These are phyloP conservation scores for Coptodon rendalli DNA, from an alignment of 2,113 vertebrate genomes.

Conservation along the genomic window DNA sequence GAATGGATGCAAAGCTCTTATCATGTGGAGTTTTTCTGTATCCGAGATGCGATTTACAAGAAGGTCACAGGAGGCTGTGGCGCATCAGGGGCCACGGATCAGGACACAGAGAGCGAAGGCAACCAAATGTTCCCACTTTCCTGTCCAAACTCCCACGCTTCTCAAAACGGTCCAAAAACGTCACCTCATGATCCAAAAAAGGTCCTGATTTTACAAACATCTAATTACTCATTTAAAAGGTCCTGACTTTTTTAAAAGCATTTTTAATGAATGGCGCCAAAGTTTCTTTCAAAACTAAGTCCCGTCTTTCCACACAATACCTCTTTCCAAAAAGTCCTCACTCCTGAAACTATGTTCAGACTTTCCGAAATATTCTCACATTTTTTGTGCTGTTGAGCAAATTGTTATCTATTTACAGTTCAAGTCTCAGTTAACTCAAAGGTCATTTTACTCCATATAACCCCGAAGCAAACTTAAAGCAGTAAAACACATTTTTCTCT, in stretches of 20 bases:
- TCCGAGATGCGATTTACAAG: conserved; percentile 9
- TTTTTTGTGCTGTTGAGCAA: not conserved
- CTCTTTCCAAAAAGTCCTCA: not conserved
- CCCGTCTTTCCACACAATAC: not conserved
- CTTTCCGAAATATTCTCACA: not conserved
- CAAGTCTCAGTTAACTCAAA: not conserved
- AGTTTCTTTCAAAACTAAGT: not conserved
- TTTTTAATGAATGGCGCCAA: no score
- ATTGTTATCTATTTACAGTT: not conserved
- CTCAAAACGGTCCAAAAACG: not conserved
- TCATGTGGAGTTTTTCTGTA: conserved; percentile 56
- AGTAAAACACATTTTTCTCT: not conserved
- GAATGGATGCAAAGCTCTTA: conserved; percentile 58
- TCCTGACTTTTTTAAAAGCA: not conserved
- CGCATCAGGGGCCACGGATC: conserved; percentile 12
- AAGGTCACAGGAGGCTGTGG: conserved; percentile 19
- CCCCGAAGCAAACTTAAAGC: not conserved
- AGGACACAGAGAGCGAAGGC: not conserved
- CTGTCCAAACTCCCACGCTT: not conserved
- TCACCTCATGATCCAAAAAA: not conserved
- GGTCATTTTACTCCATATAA: not conserved
- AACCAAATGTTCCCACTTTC: not conserved
- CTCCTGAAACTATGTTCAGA: not conserved
- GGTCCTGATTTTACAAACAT: not conserved
- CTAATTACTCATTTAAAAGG: not conserved